Evolutionary conservation across 2,888 invertebrate genomes (phyloP).

Genomic region (Gastracanthus pulcherrimus): DNA sequence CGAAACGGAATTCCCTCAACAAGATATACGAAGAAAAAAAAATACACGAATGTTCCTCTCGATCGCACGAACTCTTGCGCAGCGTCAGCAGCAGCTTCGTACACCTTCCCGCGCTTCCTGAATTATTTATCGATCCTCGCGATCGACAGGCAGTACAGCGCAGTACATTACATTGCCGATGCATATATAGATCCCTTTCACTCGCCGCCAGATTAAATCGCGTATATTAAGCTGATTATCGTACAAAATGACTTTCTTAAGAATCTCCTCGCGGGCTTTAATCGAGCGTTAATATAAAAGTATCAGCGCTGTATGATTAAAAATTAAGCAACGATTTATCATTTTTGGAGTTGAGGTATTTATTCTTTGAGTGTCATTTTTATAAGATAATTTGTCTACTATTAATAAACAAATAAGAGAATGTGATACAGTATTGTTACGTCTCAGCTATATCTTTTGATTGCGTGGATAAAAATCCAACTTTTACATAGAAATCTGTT

Average conservation of each 20-base stretch:
- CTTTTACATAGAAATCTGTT: too few species aligned
- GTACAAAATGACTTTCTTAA: constrained; percentile 11
- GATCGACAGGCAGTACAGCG: constrained; percentile 12
- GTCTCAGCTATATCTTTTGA: too few species aligned
- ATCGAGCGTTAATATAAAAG: not conserved
- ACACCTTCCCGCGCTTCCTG: constrained; percentile 26
- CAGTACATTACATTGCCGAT: constrained; percentile 1
- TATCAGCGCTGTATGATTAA: not conserved
- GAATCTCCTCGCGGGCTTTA: not conserved
- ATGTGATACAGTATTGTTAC: too few species aligned
- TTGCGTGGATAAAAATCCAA: too few species aligned
- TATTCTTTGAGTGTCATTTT: too few species aligned
- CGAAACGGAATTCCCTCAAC: not conserved
- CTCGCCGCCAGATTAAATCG: constrained; percentile 20
- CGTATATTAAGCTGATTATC: not conserved
- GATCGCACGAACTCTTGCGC: not conserved
- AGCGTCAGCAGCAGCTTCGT: not conserved
- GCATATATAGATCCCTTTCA: constrained; percentile 30
- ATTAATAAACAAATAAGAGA: too few species aligned
- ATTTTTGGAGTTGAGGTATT: too few species aligned
- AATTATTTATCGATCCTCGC: constrained; percentile 44
- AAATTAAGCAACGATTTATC: too few species aligned
- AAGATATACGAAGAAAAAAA: not conserved
- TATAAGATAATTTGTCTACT: too few species aligned
- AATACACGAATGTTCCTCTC: not conserved